Base-by-base conservation (phyloP, 2,113 vertebrate genomes). In the Phrynosoma platyrhinos region DNA sequence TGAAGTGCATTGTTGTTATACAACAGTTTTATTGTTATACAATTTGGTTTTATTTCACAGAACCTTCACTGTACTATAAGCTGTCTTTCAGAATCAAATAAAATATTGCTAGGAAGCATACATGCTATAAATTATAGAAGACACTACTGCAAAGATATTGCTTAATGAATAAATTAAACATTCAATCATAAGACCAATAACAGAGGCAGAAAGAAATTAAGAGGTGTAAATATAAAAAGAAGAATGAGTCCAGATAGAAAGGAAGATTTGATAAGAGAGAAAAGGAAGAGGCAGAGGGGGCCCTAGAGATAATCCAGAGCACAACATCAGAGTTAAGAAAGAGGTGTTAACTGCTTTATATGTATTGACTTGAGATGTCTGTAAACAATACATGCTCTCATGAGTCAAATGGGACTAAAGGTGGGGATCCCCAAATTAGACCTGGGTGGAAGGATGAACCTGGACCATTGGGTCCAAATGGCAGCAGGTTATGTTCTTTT, bases 141-240 rank as follows among this genome's bases (percentile, higher is more conserved):
- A 47, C 27, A 89, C 7, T 12, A 0, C 2, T 83, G 18, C 23
- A 84, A 81, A 64, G 4, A 27, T 30, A 89, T 1, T n/a, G 1
- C 79, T 88, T 92, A 87, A 93, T 86, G 27, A 89, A 47, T 72
- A 91, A 89, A 12, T 81, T 55, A 89, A 36, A 89, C 58, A 79
- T 2, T 92, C 82, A 79, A 40, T 81, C 0, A 66, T 68, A 47
- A 74, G n/a, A 12, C 2, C 20, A 91, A 78, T 1, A 83, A 5
- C 10, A 90, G 90, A 91, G 90, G 0, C 2, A 0, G 55, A 79
- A 2, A 47, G 64, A 89, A 89, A 42, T 92, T 32, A 89, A 85
- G 84, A 84, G 77, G 52, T 53, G 77, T 86, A 69, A 55, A 66
- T 71, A 83, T 72, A 68, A 79, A 79, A 79, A 77, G 18, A 40